These are phyloP conservation scores for Halictus rubicundus DNA, from an alignment of 1,140 invertebrate genomes.

Conservation along the genomic window DNA sequence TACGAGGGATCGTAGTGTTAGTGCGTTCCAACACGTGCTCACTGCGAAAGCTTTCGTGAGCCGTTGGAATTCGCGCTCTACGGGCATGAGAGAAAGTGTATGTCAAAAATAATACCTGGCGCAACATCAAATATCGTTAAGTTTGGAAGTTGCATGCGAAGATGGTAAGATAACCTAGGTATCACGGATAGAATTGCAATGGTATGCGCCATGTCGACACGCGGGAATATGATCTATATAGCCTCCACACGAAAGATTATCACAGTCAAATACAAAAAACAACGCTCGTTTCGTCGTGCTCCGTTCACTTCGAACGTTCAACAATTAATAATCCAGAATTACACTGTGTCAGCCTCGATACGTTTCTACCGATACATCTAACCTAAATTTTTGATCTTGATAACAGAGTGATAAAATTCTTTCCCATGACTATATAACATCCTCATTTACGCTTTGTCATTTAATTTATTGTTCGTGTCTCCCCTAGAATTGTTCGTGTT, in stretches of 20 bases:
- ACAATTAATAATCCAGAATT: background rate
- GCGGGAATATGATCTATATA: slow-evolving; percentile 26
- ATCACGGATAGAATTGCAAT: slow-evolving; percentile 69
- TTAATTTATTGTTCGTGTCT: background rate
- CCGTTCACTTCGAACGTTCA: background rate
- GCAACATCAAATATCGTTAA: slow-evolving; percentile 62
- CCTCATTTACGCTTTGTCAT: background rate
- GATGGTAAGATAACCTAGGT: slow-evolving; percentile 67
- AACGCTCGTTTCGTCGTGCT: background rate
- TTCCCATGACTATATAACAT: background rate
- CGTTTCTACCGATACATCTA: slow-evolving; percentile 10
- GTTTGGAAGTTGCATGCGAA: slow-evolving; percentile 66
- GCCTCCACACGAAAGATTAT: slow-evolving; percentile 5
- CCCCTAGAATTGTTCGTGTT: background rate
- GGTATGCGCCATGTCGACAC: slow-evolving; percentile 53
- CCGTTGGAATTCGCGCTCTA: slow-evolving; percentile 14
- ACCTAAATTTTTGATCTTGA: slow-evolving; percentile 18
- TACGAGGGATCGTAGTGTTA: slow-evolving; percentile 25
- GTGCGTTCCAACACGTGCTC: slow-evolving; percentile 49
- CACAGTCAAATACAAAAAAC: background rate
- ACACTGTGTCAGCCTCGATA: background rate
- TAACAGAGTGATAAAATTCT: background rate
- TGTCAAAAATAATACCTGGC: slow-evolving; percentile 55
- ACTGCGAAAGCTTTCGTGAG: slow-evolving; percentile 21
- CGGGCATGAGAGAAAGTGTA: background rate